These are phyloP conservation scores for Phoxinus phoxinus DNA, from an alignment of 2,113 vertebrate species.

Conservation along the genomic window DNA sequence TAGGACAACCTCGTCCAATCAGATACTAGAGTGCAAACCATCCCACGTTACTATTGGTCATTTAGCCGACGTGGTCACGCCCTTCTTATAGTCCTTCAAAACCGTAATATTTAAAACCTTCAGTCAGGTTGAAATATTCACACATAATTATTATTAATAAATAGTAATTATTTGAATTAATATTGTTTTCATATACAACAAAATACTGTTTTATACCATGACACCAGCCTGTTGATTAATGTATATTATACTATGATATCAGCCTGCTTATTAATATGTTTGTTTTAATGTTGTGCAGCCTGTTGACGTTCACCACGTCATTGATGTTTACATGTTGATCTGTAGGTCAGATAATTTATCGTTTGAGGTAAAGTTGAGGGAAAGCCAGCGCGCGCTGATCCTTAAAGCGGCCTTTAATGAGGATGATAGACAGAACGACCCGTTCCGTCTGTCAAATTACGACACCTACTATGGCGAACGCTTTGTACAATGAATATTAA, in stretches of 20 bases:
- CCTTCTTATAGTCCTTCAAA: not conserved
- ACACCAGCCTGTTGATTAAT: too few species aligned
- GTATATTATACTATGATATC: too few species aligned
- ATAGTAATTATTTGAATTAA: not conserved
- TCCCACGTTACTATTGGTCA: not conserved
- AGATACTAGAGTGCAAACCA: not conserved
- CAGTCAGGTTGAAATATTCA: not conserved
- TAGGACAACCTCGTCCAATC: not conserved
- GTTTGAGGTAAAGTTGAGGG: slow-evolving; percentile 8
- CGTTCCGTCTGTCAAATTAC: not conserved
- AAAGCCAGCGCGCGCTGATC: slow-evolving; percentile 2
- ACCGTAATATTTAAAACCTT: not conserved
- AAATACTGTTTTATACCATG: too few species aligned
- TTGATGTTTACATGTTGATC: not conserved
- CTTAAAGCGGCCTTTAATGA: slow-evolving; percentile 32
- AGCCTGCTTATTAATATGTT: too few species aligned
- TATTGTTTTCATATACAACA: not conserved
- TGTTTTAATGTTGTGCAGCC: not conserved
- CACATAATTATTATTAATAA: not conserved
- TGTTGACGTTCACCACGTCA: not conserved
- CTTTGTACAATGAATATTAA: not conserved
- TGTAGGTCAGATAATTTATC: slow-evolving; percentile 9
- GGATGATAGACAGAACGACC: slow-evolving; percentile 27
- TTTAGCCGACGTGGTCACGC: not conserved
- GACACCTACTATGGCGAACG: not conserved